Evolutionary conservation across 2,888 invertebrate species (phyloP).

Genomic region (Syrphus vitripennis): DNA sequence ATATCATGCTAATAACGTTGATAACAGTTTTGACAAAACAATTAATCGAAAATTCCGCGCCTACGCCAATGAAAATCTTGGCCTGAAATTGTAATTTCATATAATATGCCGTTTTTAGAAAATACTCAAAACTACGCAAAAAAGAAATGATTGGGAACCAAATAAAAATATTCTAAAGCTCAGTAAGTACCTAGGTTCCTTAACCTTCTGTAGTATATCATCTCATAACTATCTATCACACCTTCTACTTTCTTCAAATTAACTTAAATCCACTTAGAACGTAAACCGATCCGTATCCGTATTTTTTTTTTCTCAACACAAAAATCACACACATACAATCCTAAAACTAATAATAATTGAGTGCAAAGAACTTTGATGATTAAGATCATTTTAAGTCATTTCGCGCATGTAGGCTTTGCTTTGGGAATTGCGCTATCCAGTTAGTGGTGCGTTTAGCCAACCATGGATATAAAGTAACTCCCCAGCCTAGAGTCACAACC

Average conservation of each 20-base stretch:
- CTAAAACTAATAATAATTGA: slow-evolving; percentile 54
- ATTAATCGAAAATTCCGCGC: no score
- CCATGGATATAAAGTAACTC: slow-evolving; percentile 1
- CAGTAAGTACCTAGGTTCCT: no score
- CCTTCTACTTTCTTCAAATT: neutral
- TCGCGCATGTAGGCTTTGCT: slow-evolving; percentile 58
- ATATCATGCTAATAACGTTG: no score
- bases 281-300: neutral
- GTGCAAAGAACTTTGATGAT: slow-evolving; percentile 69
- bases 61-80: no score
- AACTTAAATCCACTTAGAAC: no score
- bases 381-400: slow-evolving; percentile 66
- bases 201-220: no score
- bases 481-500: neutral
- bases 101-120: no score
- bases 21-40: no score
- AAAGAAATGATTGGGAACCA: no score
- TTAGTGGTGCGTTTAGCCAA: slow-evolving; percentile 26
- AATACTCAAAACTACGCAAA: no score
- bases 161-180: no score
- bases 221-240: neutral
- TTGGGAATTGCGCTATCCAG: neutral
- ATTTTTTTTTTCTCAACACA: neutral
- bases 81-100: no score
- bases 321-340: neutral